These are phyloP conservation scores for Caenorhabditis sp. DNA, from an alignment of 2,888 invertebrate genomes.

Conservation along the genomic window DNA sequence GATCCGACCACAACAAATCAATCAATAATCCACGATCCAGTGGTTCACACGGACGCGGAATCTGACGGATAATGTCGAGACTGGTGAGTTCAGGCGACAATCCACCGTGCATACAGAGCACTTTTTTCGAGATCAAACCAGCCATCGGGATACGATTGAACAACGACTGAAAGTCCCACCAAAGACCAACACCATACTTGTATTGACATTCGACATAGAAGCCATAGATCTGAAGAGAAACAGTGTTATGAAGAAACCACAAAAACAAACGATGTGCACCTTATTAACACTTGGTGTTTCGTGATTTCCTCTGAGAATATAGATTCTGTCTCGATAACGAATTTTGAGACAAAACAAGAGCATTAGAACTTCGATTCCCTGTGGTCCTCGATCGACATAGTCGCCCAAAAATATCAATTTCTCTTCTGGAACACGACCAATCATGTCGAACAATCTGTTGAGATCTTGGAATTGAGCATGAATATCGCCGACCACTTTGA, in stretches of 20 bases:
- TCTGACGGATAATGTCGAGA: constrained; percentile 56
- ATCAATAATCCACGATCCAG: constrained; percentile 60
- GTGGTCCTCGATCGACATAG: constrained; percentile 66
- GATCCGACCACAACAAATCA: constrained; percentile 65
- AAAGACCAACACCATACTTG: constrained; percentile 62
- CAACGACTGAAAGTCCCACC: constrained; percentile 64
- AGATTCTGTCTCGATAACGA: constrained; percentile 58
- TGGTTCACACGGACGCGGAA: constrained; percentile 59
- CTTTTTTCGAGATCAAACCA: constrained; percentile 59
- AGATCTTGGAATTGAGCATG: constrained; percentile 63
- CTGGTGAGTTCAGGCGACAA: constrained; percentile 55
- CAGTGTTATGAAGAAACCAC: neutral
- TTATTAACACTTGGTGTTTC: constrained; percentile 65
- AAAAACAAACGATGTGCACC: neutral
- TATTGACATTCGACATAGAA: constrained; percentile 59
- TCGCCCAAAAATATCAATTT: constrained; percentile 60
- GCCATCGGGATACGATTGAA: constrained; percentile 66
- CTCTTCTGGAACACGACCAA: constrained; percentile 62
- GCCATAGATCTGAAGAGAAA: constrained; percentile 56
- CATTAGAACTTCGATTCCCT: constrained; percentile 60
- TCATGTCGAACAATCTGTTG: constrained; percentile 60
- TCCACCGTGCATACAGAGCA: constrained; percentile 66
- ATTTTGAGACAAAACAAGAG: constrained; percentile 61
- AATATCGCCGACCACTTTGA: constrained; percentile 63
- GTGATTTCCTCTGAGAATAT: constrained; percentile 62